Base-by-base conservation (phyloP, 2,113 vertebrate species). In the Trematocara unimaculatum region DNA sequence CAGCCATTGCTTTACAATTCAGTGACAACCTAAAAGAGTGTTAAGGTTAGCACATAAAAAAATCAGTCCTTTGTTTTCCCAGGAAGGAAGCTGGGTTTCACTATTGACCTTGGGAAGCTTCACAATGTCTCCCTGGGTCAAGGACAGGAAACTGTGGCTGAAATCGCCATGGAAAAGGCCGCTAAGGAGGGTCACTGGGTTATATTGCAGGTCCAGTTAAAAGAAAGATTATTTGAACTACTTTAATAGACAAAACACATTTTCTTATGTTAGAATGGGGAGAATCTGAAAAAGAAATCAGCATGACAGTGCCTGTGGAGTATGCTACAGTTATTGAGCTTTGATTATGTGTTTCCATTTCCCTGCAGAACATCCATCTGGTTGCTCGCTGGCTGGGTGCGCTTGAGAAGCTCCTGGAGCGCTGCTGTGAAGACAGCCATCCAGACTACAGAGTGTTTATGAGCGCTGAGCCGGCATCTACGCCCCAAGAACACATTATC, bases 161-260 rank as follows among this genome's bases (percentile, higher is more conserved):
- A 97, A 96, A 95, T 96, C 88, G 97, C 96, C 79, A 94, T 97
- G 96, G 95, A 97, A 94, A 97, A 96, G 81, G 94, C 97, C 93
- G 97, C 98, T 91, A 97, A 97, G 96, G 97, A 97, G 95, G 97
- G 97, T 83, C 97, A 98, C 91, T 97, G 97, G 97, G 97, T 98
- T 95, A 97, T 96, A 92, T 92, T 98, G 94, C 97, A 98, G 97
- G 97, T 97, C 15, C 70, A 81, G 23, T 26, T 67, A 13, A 7
- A 54, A 33, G 51, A 84, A 23, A 58, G 20, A 58, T 2, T 74
- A 23, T 29, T 45, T 33, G 20, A 7, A 70, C 45, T 17, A n/a
- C 42, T 9, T n/a, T 26, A 51, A 83, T 33, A 26, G 29, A 42
- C 1, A 31, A 14, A 54, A 51, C 4, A 15, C 6, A 40, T 53